Conservation (phyloP, 1,140 invertebrate genomes). For the Hylaeus anthracinus region DNA sequence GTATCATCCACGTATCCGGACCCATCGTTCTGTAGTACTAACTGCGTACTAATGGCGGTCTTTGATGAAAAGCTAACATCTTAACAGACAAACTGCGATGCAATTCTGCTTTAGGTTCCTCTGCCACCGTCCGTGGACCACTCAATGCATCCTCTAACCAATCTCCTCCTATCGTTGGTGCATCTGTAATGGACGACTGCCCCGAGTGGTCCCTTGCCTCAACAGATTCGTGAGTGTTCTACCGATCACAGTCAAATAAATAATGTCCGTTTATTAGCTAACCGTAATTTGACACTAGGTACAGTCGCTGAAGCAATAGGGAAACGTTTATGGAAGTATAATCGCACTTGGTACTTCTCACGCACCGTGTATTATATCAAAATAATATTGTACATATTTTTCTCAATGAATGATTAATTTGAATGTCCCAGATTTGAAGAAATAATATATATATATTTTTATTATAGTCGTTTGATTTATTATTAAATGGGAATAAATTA, state of each 20-base stretch:
- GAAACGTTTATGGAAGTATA: too few relatives aligned
- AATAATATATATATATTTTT: too few relatives aligned
- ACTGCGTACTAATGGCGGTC: constrained; percentile 74
- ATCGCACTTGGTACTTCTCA: too few relatives aligned
- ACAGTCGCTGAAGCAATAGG: too few relatives aligned
- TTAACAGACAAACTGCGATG: constrained; percentile 62
- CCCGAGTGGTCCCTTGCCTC: constrained; percentile 53
- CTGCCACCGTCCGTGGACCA: constrained; percentile 3
- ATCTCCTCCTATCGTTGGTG: background rate
- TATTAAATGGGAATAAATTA: too few relatives aligned
- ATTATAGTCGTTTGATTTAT: too few relatives aligned
- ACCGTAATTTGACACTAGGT: constrained; percentile 3
- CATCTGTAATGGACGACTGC: constrained; percentile 59
- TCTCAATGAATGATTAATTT: too few relatives aligned
- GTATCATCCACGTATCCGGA: constrained; percentile 42
- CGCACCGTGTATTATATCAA: too few relatives aligned
- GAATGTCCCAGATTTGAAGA: too few relatives aligned
- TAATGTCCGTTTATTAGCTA: constrained; percentile 12
- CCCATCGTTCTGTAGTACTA: constrained; percentile 65
- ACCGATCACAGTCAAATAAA: constrained; percentile 48
- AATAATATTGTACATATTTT: too few relatives aligned
- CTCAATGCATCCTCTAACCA: background rate
- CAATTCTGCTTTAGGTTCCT: constrained; percentile 47
- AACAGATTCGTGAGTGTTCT: constrained; percentile 56
- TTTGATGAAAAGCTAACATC: constrained; percentile 77